phyloP scores from a whole-genome alignment of 2,113 vertebrate species.

The Laticauda laticaudata region DNA sequence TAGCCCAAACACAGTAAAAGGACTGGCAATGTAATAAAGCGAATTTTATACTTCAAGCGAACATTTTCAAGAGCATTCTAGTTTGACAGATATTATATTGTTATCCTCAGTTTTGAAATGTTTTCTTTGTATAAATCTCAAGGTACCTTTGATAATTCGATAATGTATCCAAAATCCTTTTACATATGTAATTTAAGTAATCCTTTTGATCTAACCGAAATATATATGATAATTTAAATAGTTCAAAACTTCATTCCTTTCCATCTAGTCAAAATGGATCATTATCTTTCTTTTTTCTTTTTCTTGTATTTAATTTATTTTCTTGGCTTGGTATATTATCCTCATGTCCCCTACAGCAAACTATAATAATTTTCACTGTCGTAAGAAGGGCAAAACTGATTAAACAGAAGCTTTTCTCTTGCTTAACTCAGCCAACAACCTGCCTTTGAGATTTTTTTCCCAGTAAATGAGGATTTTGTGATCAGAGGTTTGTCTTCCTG shows the following conservation, averaged over 20 bases:
- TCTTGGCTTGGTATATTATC: conserved; percentile 58
- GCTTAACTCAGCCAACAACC: conserved; percentile 49
- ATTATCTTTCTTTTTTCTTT: conserved; percentile 25
- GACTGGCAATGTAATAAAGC: background rate
- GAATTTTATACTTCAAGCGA: conserved; percentile 14
- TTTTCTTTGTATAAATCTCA: conserved; percentile 29
- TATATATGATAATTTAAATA: conserved; percentile 33
- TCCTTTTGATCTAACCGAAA: conserved; percentile 44
- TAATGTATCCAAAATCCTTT: conserved; percentile 34
- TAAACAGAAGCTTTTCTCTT: conserved; percentile 49
- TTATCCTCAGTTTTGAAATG: conserved; percentile 33
- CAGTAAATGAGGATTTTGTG: conserved; percentile 12
- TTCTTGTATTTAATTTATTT: conserved; percentile 54
- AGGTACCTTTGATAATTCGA: conserved; percentile 34
- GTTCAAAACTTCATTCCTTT: conserved; percentile 36
- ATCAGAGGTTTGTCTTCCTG: conserved; percentile 19
- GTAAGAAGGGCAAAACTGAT: conserved; percentile 63
- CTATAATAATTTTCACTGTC: conserved; percentile 56
- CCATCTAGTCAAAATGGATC: conserved; percentile 23
- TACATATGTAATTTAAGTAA: conserved; percentile 36
- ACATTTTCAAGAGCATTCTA: conserved; percentile 21
- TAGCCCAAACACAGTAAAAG: background rate
- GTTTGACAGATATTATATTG: conserved; percentile 3
- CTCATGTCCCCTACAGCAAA: conserved; percentile 58
- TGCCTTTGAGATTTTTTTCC: conserved; percentile 14